Evolutionary conservation across 2,888 invertebrate genomes (phyloP).

Genomic region (Artemia sinica): DNA sequence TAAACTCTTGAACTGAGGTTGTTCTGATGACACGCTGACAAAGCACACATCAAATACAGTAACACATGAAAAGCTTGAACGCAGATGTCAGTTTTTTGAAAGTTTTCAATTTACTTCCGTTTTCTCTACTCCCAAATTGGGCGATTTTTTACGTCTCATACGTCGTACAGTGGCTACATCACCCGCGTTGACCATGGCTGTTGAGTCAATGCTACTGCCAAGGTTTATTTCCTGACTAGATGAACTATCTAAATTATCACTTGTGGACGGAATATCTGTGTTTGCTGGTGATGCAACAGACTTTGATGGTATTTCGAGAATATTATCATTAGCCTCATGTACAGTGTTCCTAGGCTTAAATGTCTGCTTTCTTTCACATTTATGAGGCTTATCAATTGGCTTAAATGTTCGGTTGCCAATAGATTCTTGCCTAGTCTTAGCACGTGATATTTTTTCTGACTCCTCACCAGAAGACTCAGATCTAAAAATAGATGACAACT

Average conservation of each 20-base stretch:
- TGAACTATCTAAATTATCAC: neutral
- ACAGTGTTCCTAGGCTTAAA: constrained; percentile 4
- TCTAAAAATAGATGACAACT: neutral
- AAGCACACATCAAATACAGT: too few species aligned
- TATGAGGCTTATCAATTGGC: constrained; percentile 4
- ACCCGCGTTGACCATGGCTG: constrained; percentile 11
- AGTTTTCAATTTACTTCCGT: too few species aligned
- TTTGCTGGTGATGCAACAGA: neutral
- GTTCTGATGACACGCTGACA: too few species aligned
- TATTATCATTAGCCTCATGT: neutral
- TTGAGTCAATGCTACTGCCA: neutral
- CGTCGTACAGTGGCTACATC: constrained; percentile 10
- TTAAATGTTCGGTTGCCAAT: neutral
- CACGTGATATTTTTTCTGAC: neutral
- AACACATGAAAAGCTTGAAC: too few species aligned
- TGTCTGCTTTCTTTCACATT: constrained; percentile 6
- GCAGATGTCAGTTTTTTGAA: too few species aligned
- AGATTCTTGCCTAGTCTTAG: neutral
- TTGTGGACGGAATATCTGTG: neutral
- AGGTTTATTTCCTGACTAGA: constrained; percentile 10
- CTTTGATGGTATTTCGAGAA: neutral
- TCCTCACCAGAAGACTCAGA: constrained; percentile 10
- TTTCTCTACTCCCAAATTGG: neutral
- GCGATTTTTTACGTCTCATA: neutral
- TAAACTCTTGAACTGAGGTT: too few species aligned